Base-by-base conservation (phyloP, 2,888 invertebrate genomes). In the Peribatodes rhomboidaria region DNA sequence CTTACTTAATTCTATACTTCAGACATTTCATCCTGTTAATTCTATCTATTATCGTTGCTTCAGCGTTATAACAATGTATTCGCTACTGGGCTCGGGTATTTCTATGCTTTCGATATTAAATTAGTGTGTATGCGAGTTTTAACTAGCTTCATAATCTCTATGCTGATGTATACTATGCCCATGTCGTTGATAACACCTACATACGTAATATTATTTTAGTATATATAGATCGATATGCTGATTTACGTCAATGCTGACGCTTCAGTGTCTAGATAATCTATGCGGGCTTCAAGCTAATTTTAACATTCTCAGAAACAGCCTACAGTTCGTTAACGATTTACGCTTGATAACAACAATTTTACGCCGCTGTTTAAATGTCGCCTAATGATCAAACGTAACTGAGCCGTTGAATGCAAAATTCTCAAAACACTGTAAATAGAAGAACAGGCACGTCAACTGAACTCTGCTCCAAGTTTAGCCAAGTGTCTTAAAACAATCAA, bases 21-120 rank as follows among this genome's bases (percentile, higher is more conserved):
- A 85, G 77, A 90, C 85, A 88, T 88, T 88, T 89, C 89, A 90
- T 87, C 83, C 84, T 89, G 85, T 88, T 87, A 84, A 86, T 85
- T 89, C 89, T 92, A 86, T 90, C 87, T 89, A 84, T 87, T 90
- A 89, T 90, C 90, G 92, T 93, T 90, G 92, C 92, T 93, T 93
- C 85, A 87, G 92, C 93, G 90, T 90, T 89, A 86, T 88, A 90
- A 90, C 85, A 88, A 88, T 90, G 86, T 90, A 84, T 84, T 86
- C 89, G 92, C 92, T 92, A 91, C 82, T 89, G 92, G 92, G 92
- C 92, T 92, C 92, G 92, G 92, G 92, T 91, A 90, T 89, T 65
- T 89, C 92, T 92, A 90, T 92, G 93, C 93, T 93, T 93, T 92
- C 89, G 86, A 91, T 93, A 92, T 92, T 90, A 88, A 89, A 87